These are phyloP conservation scores for Cololabis saira DNA, from an alignment of 2,113 vertebrate genomes.

Conservation along the genomic window DNA sequence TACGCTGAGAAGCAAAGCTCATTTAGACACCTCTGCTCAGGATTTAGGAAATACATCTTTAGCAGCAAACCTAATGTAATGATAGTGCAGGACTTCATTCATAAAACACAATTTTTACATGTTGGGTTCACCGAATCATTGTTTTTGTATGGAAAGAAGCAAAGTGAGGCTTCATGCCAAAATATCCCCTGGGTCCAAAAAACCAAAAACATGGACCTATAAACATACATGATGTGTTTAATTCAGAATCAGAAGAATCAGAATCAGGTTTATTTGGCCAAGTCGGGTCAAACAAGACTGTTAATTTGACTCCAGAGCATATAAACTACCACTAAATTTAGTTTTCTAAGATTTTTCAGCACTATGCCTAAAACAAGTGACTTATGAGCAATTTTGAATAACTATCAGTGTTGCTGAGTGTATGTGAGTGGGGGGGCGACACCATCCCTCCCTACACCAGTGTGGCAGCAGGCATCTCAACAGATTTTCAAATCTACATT, in stretches of 20 bases:
- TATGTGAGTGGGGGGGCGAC: no score
- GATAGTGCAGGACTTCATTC: no score
- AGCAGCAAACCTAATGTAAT: no score
- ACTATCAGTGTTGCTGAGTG: no score
- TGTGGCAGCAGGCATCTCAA: slow-evolving; percentile 4
- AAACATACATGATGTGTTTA: slow-evolving; percentile 51
- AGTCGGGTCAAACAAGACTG: no score
- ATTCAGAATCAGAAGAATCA: no score
- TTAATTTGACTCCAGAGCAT: no score
- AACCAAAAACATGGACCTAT: slow-evolving; percentile 16
- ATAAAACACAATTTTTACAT: slow-evolving; percentile 8
- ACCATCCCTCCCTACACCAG: no score
- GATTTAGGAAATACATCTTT: no score
- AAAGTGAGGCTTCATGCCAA: slow-evolving; percentile 14
- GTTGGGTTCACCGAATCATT: slow-evolving; percentile 6
- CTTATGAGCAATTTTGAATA: slow-evolving; percentile 10
- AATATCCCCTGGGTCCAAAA: slow-evolving; percentile 35
- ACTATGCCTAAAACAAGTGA: slow-evolving; percentile 18
- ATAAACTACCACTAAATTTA: slow-evolving; percentile 43
- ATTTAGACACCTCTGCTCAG: no score
- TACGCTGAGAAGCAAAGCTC: no score
- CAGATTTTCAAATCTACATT: slow-evolving; percentile 1
- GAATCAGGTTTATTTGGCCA: no score
- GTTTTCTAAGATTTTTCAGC: slow-evolving; percentile 18
- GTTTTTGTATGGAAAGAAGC: slow-evolving; percentile 29